A percentile compares a stretch with the other conserved stretches of the same genome.
Conservation (phyloP, 2,113 vertebrate species). For the Tenrec ecaudatus region DNA sequence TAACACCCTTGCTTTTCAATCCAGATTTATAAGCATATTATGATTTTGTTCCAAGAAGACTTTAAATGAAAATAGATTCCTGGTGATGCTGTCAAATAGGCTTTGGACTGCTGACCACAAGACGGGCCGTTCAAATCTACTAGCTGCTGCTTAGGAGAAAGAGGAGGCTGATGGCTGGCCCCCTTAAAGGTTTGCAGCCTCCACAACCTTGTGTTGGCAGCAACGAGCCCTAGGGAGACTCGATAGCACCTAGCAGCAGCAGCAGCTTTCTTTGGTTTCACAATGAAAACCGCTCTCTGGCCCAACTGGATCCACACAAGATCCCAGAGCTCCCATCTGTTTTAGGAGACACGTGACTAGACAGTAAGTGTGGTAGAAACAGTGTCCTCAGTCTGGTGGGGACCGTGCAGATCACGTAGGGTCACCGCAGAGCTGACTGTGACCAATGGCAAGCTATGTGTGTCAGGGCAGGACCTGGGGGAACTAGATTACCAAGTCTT, state of each 20-base stretch:
- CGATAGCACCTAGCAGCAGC: no score
- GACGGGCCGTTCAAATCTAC: no score
- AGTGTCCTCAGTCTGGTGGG: background rate
- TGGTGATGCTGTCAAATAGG: no score
- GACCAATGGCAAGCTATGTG: background rate
- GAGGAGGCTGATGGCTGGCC: no score
- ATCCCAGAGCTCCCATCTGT: no score
- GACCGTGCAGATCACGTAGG: rapidly evolving
- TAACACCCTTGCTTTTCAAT: no score
- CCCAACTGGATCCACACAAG: background rate
- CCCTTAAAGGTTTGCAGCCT: no score
- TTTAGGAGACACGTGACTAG: background rate
- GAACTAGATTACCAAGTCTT: background rate
- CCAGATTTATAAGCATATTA: background rate
- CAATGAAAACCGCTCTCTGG: background rate
- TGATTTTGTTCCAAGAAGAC: background rate
- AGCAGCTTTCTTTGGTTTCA: no score
- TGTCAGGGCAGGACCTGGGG: background rate
- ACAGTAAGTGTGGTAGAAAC: background rate
- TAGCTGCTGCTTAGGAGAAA: no score
- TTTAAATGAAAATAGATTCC: background rate
- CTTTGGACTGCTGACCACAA: no score
- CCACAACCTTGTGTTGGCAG: no score
- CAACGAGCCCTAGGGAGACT: no score
- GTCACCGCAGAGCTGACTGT: background rate